Evolutionary conservation across 2,888 invertebrate species (phyloP).

Genomic region (Augiades crinisus): DNA sequence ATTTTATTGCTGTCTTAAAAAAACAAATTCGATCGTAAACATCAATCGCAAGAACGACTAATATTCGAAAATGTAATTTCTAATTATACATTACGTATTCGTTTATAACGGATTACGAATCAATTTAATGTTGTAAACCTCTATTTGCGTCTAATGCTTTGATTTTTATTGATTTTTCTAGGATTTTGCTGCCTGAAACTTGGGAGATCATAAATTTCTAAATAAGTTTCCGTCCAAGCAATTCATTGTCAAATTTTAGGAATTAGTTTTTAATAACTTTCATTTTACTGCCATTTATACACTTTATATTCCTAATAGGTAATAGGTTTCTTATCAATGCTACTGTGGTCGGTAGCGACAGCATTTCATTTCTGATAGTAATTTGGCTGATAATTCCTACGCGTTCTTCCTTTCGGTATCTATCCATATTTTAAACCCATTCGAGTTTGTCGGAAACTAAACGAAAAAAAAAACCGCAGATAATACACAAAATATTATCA

Average conservation of each 20-base stretch:
- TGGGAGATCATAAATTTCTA: no score
- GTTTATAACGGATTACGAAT: constrained; percentile 3
- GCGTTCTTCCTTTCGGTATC: neutral
- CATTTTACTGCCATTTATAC: no score
- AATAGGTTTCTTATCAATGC: neutral
- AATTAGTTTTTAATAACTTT: no score
- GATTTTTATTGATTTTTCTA: no score
- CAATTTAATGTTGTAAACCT: neutral
- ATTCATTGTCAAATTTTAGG: no score
- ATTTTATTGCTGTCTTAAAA: constrained; percentile 19
- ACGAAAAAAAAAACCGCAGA: constrained; percentile 6
- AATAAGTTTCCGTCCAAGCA: no score
- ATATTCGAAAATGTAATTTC: neutral
- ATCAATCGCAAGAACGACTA: constrained; percentile 4
- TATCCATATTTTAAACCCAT: neutral
- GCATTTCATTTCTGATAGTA: neutral
- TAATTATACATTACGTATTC: neutral
- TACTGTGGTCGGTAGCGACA: neutral
- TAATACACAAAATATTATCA: constrained; percentile 25
- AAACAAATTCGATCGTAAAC: constrained; percentile 20
- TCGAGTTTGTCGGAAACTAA: neutral
- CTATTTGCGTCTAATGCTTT: neutral
- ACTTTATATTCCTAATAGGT: no score
- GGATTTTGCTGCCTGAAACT: no score
- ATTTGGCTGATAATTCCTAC: neutral